These are phyloP conservation scores for Bicyclus anynana DNA, from an alignment of 1,140 invertebrate species.

Conservation along the genomic window DNA sequence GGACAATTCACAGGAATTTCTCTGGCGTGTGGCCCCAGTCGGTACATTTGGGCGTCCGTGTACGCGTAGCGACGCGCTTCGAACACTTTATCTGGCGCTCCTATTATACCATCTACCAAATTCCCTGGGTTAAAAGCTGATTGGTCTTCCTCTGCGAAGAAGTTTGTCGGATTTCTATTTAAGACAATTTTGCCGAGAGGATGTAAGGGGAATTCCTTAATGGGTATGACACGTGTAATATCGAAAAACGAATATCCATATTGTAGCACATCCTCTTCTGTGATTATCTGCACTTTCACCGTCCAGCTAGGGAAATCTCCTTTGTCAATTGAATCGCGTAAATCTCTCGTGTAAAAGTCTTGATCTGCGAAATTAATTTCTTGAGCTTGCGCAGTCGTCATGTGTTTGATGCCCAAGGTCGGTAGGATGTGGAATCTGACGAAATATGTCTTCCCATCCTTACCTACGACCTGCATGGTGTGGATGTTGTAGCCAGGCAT, in stretches of 20 bases:
- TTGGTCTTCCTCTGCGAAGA: conserved; percentile 92
- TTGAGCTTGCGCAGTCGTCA: conserved; percentile 79
- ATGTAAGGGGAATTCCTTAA: conserved; percentile 87
- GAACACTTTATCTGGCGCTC: conserved; percentile 91
- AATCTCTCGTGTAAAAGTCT: conserved; percentile 83
- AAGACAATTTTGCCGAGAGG: conserved; percentile 89
- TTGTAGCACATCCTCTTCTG: conserved; percentile 66
- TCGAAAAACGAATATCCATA: conserved; percentile 80
- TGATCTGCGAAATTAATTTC: conserved; percentile 80
- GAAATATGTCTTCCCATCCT: conserved; percentile 77
- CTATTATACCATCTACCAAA: conserved; percentile 89
- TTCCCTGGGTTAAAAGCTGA: conserved; percentile 91
- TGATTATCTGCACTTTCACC: conserved; percentile 76
- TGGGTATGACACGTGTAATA: conserved; percentile 86
- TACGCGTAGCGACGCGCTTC: conserved; percentile 92
- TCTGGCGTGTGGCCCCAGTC: conserved; percentile 89
- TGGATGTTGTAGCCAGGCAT: not conserved
- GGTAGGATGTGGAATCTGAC: conserved; percentile 87
- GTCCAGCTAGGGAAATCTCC: conserved; percentile 84
- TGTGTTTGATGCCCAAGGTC: conserved; percentile 84
- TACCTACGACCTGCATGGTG: conserved; percentile 79
- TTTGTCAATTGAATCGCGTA: conserved; percentile 84
- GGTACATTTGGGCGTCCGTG: conserved; percentile 90
- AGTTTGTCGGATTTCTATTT: conserved; percentile 88
- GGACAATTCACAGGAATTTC: conserved; percentile 64